Conservation (phyloP, 2,888 invertebrate species). For the Drosophila emarginata region DNA sequence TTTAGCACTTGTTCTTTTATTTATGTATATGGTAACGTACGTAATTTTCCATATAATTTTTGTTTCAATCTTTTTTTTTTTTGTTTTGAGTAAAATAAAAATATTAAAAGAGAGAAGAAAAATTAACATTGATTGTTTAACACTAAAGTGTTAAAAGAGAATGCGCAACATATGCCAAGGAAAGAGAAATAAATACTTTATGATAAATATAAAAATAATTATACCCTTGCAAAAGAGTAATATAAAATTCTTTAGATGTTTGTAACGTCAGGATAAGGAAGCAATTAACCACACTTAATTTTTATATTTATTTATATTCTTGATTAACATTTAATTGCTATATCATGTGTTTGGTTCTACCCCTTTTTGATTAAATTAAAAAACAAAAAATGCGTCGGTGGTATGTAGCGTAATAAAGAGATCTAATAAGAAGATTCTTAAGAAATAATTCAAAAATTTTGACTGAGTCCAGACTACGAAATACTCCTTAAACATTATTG, state of each 20-base stretch:
- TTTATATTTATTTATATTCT: not conserved
- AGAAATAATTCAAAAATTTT: too few species aligned
- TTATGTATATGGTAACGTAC: slow-evolving; percentile 31
- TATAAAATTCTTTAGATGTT: not conserved
- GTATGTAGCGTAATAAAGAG: too few species aligned
- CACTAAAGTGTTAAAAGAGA: slow-evolving; percentile 30
- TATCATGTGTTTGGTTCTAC: too few species aligned
- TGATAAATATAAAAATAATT: not conserved
- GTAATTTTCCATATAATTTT: slow-evolving; percentile 50
- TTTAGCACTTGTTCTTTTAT: slow-evolving; percentile 3
- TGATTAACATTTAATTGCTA: not conserved
- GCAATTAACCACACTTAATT: not conserved
- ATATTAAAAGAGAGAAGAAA: not conserved
- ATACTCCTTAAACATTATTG: too few species aligned
- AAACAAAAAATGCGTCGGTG: too few species aligned
- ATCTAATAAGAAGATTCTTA: too few species aligned
- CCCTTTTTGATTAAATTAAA: too few species aligned
- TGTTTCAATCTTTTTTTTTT: slow-evolving; percentile 33
- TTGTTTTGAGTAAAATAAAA: slow-evolving; percentile 38
- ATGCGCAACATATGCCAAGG: slow-evolving; percentile 20
- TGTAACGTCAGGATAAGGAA: not conserved
- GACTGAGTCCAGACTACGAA: too few species aligned
- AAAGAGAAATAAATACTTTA: not conserved
- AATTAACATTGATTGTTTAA: slow-evolving; percentile 49
- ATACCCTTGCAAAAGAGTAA: not conserved